Evolutionary conservation across 2,888 invertebrate genomes (phyloP).

Genomic region (Drosophila rubida): DNA sequence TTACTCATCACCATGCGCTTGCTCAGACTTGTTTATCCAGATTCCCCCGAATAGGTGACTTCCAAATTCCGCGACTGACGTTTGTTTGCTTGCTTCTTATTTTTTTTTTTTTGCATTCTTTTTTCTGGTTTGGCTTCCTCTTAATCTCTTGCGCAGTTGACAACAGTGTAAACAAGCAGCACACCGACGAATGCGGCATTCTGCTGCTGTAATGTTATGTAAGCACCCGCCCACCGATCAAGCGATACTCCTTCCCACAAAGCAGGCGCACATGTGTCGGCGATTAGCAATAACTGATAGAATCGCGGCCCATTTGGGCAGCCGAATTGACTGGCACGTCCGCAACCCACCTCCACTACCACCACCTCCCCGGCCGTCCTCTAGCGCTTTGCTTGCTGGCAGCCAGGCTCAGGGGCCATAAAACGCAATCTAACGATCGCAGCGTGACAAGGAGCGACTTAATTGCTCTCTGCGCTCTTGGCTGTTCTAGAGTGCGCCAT

Average conservation of each 20-base stretch:
- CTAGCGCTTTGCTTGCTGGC: too few relatives aligned
- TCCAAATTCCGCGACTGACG: constrained; percentile 38
- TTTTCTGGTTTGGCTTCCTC: background rate
- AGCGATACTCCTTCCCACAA: background rate
- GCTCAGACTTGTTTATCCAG: background rate
- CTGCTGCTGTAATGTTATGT: constrained; percentile 14
- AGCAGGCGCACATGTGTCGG: constrained; percentile 61
- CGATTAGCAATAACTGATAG: constrained; percentile 34
- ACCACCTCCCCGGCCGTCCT: background rate
- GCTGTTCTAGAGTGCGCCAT: background rate
- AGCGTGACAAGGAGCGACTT: constrained; percentile 57
- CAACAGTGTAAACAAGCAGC: constrained; percentile 24
- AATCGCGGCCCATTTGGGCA: constrained; percentile 23
- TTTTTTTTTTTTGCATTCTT: background rate
- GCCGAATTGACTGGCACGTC: constrained; percentile 23
- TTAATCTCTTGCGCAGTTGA: background rate
- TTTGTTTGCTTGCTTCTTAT: constrained; percentile 11
- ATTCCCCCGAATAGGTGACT: constrained; percentile 28
- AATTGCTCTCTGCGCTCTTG: constrained; percentile 26
- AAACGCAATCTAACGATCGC: constrained; percentile 40
- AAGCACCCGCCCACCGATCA: background rate
- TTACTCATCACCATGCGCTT: constrained; percentile 33
- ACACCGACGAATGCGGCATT: too few relatives aligned
- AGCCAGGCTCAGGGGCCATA: constrained; percentile 19
- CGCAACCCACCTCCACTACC: constrained; percentile 8